Percentiles rank a stretch among this genome's conserved stretches.
phyloP scores from a whole-genome alignment of 2,797 vertebrate species.

The Margarornis squamiger region DNA sequence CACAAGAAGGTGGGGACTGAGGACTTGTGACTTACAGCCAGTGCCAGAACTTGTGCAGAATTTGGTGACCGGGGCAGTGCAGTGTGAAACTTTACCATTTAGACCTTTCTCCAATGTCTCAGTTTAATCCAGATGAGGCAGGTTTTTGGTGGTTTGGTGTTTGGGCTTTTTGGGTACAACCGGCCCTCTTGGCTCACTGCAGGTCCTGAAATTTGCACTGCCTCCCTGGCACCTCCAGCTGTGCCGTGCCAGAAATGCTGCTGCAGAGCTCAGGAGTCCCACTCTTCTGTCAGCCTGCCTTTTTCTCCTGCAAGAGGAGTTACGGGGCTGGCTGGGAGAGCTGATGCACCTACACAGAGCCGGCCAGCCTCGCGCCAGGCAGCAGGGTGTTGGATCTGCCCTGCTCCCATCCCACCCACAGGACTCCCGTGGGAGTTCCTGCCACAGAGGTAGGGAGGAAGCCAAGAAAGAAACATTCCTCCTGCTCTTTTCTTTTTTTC shows the following conservation, averaged over 20 bases:
- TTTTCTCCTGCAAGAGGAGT: background rate
- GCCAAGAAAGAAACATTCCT: constrained; percentile 13
- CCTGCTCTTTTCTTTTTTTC: background rate
- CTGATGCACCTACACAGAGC: background rate
- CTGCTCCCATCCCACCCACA: background rate
- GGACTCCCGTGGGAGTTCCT: background rate
- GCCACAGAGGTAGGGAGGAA: background rate
- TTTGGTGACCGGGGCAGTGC: background rate
- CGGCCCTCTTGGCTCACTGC: background rate
- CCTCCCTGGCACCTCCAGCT: background rate
- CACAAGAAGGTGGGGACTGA: background rate
- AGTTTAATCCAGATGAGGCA: background rate
- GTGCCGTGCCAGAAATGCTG: background rate
- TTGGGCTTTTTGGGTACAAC: background rate
- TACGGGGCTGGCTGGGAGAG: background rate
- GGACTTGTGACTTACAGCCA: background rate
- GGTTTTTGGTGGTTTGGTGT: background rate
- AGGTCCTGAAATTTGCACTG: background rate
- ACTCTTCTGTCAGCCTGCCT: background rate
- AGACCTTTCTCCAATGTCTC: background rate
- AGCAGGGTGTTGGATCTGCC: background rate
- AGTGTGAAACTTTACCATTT: background rate
- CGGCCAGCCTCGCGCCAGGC: background rate
- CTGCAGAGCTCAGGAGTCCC: background rate
- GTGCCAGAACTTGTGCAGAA: background rate